phyloP scores from a whole-genome alignment of 2,797 vertebrate genomes.

The Iguana delicatissima region DNA sequence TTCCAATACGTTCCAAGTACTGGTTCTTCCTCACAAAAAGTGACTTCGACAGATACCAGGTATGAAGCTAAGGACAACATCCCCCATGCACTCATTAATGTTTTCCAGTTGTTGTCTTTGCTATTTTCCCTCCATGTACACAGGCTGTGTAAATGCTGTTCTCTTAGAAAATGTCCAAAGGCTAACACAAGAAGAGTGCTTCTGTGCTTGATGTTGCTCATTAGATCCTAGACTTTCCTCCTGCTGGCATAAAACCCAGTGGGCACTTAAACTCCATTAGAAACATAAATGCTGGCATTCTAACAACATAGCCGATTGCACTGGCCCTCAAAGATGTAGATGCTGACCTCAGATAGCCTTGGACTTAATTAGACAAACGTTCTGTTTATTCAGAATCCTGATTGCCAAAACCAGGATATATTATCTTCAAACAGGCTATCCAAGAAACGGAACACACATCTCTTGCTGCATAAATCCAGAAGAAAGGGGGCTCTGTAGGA shows the following conservation, averaged over 20 bases:
- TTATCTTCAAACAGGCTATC: slow-evolving; percentile 47
- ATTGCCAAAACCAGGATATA: slow-evolving; percentile 41
- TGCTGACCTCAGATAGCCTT: neutral
- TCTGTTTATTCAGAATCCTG: slow-evolving; percentile 10
- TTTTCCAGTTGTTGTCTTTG: neutral
- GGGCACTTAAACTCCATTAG: slow-evolving; percentile 12
- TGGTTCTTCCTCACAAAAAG: neutral
- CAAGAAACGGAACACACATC: slow-evolving; percentile 32
- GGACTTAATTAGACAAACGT: slow-evolving; percentile 20
- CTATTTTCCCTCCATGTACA: neutral
- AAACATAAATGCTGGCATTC: neutral
- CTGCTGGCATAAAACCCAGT: neutral
- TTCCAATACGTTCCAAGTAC: neutral
- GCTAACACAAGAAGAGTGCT: neutral
- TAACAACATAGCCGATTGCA: neutral
- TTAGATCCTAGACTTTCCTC: neutral
- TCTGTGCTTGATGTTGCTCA: neutral
- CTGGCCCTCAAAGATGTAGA: neutral
- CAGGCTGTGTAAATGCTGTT: neutral
- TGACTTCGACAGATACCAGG: neutral
- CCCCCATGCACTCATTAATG: neutral
- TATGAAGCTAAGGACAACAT: neutral
- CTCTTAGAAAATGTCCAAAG: neutral
- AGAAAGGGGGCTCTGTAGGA: neutral
- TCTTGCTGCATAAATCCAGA: slow-evolving; percentile 49